Base-by-base conservation (phyloP, 2,113 vertebrate genomes). In the Pseudorhombus dupliciocellatus region DNA sequence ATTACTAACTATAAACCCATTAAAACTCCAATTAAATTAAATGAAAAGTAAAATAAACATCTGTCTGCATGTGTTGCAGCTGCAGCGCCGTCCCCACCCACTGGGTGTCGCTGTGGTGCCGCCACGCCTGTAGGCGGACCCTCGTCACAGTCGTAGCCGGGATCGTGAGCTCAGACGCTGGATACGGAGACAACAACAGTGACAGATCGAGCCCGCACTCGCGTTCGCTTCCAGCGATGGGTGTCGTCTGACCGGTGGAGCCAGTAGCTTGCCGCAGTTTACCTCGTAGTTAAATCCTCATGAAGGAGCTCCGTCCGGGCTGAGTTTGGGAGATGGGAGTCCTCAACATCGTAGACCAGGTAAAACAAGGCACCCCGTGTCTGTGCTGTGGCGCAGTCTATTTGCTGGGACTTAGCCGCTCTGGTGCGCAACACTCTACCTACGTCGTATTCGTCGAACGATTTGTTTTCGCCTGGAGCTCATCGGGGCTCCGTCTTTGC, bases 331-430 rank as follows among this genome's bases (percentile, higher is more conserved):
- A 95, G 94, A 96, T 97, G 96, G 96, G 96, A 94, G 94, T 96
- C 86, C 95, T 95, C 91, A 96, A 94, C 93, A 97, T 97, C 82
- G 94, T 93, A 90, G 96, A 97, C 93, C 96, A 97, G 96, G 96
- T 97, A 89, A 59, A 73, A 85, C 55, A 79, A 66, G 64, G 69
- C 70, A 84, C 70, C 87, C 80, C 82, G 76, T 72, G 79, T 68
- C 66, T 31, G 66, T 28, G 54, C 73, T 51, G 77, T 85, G 90
- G 87, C 85, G 88, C 84, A 83, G 91, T 90, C 89, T 92, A 92
- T 72, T 91, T 89, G 77, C 90, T 91, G 90, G 87, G 1, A 31
- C 1, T 26, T 20, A 63, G 4, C 44, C 3, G 66, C 31, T 82
- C 78, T 81, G 68, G 74, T 90, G 85, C 90, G 90, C 84, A 90